A percentile compares a stretch with the other conserved stretches of the same genome.
phyloP scores from a whole-genome alignment of 2,797 vertebrate species.

The Coranthus polyacanthus region DNA sequence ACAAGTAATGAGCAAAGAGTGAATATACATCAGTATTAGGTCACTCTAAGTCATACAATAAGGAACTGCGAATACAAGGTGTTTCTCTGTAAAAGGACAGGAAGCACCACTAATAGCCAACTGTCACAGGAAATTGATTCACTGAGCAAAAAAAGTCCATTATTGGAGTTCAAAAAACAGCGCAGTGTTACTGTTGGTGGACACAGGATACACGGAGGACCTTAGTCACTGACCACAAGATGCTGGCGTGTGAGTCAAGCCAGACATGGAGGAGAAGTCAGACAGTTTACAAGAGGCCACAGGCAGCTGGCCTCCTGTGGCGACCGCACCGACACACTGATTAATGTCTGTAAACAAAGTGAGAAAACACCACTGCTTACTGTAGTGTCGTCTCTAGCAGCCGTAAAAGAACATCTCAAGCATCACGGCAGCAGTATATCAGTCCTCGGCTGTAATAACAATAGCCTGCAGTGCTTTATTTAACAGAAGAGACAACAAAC shows the following conservation, averaged over 20 bases:
- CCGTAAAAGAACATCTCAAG: constrained; percentile 6
- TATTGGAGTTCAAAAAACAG: background rate
- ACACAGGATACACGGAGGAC: constrained; percentile 55
- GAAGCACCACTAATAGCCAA: constrained; percentile 1
- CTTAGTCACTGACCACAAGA: constrained; percentile 80
- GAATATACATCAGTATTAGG: background rate
- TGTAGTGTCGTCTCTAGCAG: background rate
- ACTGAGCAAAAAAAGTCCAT: constrained; percentile 21
- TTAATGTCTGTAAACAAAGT: constrained; percentile 68
- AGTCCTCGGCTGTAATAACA: background rate
- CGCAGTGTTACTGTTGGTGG: background rate
- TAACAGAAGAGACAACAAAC: background rate
- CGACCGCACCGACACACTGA: constrained; percentile 40
- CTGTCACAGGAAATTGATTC: constrained; percentile 42
- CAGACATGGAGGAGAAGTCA: constrained; percentile 72
- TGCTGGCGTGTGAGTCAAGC: constrained; percentile 71
- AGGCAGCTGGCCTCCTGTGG: constrained; percentile 43
- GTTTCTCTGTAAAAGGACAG: constrained; percentile 16
- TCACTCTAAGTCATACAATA: background rate
- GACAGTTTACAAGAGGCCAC: constrained; percentile 68
- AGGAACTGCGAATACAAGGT: background rate
- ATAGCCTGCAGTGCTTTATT: background rate
- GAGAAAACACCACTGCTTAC: constrained; percentile 35
- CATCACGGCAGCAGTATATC: constrained; percentile 1
- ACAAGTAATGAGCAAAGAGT: background rate